Conservation (phyloP, 2,888 invertebrate genomes). For the Macrophya alboannulata region DNA sequence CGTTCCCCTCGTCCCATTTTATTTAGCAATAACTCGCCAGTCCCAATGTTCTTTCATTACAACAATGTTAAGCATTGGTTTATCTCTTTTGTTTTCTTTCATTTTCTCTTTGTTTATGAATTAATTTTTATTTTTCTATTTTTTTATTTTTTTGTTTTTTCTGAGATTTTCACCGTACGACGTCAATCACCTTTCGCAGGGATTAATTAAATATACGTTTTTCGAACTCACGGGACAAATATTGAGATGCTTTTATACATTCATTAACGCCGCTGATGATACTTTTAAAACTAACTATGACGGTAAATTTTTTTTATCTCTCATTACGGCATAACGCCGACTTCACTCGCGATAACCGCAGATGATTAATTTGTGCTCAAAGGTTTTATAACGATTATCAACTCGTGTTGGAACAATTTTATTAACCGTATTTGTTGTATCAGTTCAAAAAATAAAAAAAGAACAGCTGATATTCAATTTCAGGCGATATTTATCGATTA, state of each 20-base stretch:
- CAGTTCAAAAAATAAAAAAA: too few species aligned
- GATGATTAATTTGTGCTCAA: neutral
- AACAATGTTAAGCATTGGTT: neutral
- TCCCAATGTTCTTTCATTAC: neutral
- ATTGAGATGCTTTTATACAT: neutral
- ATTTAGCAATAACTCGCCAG: neutral
- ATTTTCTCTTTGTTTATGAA: neutral
- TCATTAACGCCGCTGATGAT: too few species aligned
- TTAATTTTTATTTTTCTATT: neutral
- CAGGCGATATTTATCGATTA: neutral
- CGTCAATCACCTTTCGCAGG: neutral
- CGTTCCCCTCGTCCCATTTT: neutral
- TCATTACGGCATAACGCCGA: neutral
- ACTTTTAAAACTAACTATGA: neutral
- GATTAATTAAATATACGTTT: neutral
- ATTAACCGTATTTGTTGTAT: neutral
- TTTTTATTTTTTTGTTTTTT: neutral
- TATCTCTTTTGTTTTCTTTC: neutral
- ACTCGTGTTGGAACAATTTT: neutral
- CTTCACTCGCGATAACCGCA: neutral
- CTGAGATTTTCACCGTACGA: neutral
- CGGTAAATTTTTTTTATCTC: slow-evolving; percentile 17
- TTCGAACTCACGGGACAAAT: neutral
- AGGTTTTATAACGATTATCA: neutral
- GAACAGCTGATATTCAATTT: neutral